These are phyloP conservation scores for Drosophila pectinifera DNA, from an alignment of 1,140 invertebrate species.

Conservation along the genomic window DNA sequence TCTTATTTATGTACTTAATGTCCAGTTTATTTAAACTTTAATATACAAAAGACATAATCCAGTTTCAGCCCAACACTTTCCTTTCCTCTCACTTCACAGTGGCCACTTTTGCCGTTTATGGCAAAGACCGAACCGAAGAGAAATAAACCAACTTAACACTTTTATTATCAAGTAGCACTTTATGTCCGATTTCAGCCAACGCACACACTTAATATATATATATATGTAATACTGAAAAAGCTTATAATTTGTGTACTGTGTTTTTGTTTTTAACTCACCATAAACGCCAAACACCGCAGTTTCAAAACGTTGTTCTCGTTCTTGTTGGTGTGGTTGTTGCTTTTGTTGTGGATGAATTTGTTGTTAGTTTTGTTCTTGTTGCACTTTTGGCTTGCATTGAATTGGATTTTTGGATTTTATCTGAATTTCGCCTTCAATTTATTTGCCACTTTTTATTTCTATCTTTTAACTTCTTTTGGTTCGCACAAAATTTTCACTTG, in stretches of 20 bases:
- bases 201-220: slow-evolving; percentile 14
- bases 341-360: slow-evolving; percentile 23
- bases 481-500: slow-evolving; percentile 38
- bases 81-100: slow-evolving; percentile 24
- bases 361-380: slow-evolving; percentile 33
- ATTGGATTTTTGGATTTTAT: slow-evolving; percentile 31
- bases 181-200: slow-evolving; percentile 24
- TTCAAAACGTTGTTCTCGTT: slow-evolving; percentile 71
- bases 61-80: slow-evolving; percentile 23
- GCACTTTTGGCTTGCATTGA: slow-evolving; percentile 53
- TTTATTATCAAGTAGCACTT: slow-evolving; percentile 35
- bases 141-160: slow-evolving; percentile 29
- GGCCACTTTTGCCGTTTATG: slow-evolving; percentile 24
- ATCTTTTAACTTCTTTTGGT: slow-evolving; percentile 9
- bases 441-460: slow-evolving; percentile 20
- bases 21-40: neutral
- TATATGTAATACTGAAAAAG: neutral
- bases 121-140: neutral
- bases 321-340: slow-evolving; percentile 30
- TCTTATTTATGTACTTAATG: too few species aligned
- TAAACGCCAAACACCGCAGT: slow-evolving; percentile 81
- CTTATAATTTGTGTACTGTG: neutral
- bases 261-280: slow-evolving; percentile 53
- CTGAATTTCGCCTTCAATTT: slow-evolving; percentile 15
- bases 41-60: neutral